Conservation (phyloP, 2,797 vertebrate genomes). For the Emys orbicularis region DNA sequence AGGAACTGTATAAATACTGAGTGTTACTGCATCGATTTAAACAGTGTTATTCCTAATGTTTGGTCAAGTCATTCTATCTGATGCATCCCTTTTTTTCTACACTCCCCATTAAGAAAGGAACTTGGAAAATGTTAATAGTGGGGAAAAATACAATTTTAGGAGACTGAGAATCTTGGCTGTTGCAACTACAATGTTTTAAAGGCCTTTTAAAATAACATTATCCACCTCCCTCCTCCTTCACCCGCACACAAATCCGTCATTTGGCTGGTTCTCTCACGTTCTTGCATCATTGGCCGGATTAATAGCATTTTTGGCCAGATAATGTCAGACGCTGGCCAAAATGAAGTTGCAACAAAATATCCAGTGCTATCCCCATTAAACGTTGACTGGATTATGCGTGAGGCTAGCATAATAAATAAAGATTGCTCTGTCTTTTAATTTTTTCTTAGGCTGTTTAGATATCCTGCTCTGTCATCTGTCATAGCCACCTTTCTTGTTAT, state of each 20-base stretch:
- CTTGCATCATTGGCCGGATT: not conserved
- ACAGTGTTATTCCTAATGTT: not conserved
- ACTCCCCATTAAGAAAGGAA: not conserved
- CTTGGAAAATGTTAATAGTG: no score
- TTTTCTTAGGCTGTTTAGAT: accelerated
- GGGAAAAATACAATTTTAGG: not conserved
- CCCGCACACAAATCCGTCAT: not conserved
- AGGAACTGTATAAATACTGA: not conserved
- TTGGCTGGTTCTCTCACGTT: not conserved
- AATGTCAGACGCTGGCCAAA: not conserved
- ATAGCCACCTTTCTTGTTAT: no score
- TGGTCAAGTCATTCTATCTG: not conserved
- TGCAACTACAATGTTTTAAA: not conserved
- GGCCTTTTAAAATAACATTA: not conserved
- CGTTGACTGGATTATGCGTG: not conserved
- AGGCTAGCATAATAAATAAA: not conserved
- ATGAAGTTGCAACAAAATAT: not conserved
- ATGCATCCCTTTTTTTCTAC: not conserved
- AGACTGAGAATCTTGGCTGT: not conserved
- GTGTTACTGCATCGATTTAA: not conserved
- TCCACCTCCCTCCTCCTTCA: not conserved
- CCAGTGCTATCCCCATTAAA: not conserved
- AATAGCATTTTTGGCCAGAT: not conserved
- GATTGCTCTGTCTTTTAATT: not conserved
- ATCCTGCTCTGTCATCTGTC: no score